Percentiles rank a stretch among this genome's conserved stretches.
Conservation (phyloP, 2,888 invertebrate species). For the Drosophila cracens region DNA sequence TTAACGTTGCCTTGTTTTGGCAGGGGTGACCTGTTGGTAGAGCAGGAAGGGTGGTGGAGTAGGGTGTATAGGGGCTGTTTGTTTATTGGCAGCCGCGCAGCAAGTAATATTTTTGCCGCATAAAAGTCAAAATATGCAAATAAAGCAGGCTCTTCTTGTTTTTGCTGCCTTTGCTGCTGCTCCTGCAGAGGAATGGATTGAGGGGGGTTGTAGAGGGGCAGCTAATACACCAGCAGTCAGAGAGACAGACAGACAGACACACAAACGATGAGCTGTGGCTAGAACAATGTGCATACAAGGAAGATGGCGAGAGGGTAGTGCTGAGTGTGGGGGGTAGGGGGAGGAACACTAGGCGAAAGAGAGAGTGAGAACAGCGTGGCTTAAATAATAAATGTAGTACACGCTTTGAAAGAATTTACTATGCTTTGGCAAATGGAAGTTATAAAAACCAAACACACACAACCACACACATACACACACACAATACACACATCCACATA, state of each 20-base stretch:
- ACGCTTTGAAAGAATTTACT: conserved; percentile 78
- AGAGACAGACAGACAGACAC: conserved; percentile 40
- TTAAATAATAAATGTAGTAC: conserved; percentile 77
- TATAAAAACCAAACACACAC: conserved; percentile 68
- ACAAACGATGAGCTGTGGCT: conserved; percentile 20
- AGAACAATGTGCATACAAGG: conserved; percentile 59
- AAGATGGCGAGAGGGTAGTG: neutral
- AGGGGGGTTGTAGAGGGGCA: neutral
- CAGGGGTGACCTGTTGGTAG: conserved; percentile 33
- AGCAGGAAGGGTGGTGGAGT: neutral
- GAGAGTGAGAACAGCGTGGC: conserved; percentile 57
- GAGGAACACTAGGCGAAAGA: conserved; percentile 3
- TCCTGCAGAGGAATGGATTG: neutral
- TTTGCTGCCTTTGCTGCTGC: conserved; percentile 23
- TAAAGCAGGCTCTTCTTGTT: conserved; percentile 60
- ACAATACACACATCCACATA: conserved; percentile 17
- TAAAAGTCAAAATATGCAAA: conserved; percentile 77
- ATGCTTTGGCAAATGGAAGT: conserved; percentile 77
- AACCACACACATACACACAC: too few species aligned
- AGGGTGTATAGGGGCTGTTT: conserved; percentile 40
- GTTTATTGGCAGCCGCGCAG: conserved; percentile 74
- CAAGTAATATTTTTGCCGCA: conserved; percentile 77
- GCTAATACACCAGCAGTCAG: conserved; percentile 60
- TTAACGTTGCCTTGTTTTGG: conserved; percentile 62
- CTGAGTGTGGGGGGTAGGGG: neutral